A percentile compares a stretch with the other conserved stretches of the same genome.
phyloP scores from a whole-genome alignment of 2,797 vertebrate species.

The Clamator glandarius region DNA sequence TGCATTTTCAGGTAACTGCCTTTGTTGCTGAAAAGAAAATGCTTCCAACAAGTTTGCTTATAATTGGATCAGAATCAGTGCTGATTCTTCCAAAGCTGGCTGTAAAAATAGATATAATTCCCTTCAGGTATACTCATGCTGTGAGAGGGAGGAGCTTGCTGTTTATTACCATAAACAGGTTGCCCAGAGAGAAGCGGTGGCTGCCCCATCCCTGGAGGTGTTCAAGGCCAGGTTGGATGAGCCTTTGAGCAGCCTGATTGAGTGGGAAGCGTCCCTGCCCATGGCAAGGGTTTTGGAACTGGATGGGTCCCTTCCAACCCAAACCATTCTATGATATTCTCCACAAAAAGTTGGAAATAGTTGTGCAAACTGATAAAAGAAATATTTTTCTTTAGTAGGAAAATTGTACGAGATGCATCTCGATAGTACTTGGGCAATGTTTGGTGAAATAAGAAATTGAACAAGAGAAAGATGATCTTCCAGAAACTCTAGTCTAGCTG shows the following conservation, averaged over 20 bases:
- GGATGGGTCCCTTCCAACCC: too few species aligned
- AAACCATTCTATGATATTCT: not conserved
- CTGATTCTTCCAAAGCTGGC: not conserved
- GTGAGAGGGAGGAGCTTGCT: not conserved
- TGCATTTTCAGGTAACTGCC: not conserved
- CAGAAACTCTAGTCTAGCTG: not conserved
- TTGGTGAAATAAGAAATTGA: not conserved
- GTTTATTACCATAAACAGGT: not conserved
- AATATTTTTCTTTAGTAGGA: not conserved
- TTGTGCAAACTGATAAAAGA: not conserved
- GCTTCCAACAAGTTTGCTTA: constrained; percentile 17
- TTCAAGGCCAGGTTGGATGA: too few species aligned
- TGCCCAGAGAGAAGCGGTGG: too few species aligned
- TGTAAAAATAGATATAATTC: not conserved
- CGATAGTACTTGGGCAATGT: not conserved
- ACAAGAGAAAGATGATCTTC: not conserved
- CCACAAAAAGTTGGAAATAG: not conserved
- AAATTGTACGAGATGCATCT: not conserved
- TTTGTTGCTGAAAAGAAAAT: constrained; percentile 1
- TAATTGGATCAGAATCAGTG: not conserved
- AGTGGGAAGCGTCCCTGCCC: too few species aligned
- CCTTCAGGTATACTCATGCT: not conserved
- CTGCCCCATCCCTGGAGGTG: too few species aligned
- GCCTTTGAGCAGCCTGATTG: too few species aligned
- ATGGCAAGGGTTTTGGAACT: too few species aligned